Conservation (phyloP, 1,140 invertebrate genomes). For the Copidosoma floridanum region DNA sequence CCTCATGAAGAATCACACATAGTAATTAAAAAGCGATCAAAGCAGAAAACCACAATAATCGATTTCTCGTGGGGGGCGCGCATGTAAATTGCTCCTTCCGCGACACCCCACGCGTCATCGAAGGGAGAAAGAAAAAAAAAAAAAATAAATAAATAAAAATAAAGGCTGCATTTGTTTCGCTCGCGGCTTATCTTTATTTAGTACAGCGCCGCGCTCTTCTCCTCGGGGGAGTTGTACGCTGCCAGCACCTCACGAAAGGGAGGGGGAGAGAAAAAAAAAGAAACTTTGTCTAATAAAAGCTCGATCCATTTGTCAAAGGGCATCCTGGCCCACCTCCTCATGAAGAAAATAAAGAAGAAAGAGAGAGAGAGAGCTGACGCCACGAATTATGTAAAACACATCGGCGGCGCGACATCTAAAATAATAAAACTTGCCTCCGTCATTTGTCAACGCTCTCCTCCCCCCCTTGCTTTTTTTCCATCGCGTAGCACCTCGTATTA, state of each 20-base stretch:
- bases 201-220: constrained; percentile 26
- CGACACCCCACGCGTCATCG: no score
- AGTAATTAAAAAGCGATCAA: no score
- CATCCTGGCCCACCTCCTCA: constrained; percentile 20
- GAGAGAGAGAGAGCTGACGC: constrained; percentile 25
- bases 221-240: constrained; percentile 28
- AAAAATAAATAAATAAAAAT: no score
- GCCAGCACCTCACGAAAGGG: background rate
- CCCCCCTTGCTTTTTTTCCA: background rate
- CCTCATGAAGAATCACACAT: no score
- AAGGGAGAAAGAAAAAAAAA: no score
- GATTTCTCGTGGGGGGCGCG: background rate
- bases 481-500: constrained; percentile 23
- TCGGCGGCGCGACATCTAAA: constrained; percentile 51
- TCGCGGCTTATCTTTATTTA: constrained; percentile 50
- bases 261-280: no score
- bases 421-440: constrained; percentile 57
- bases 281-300: constrained; percentile 54
- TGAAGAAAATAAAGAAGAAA: constrained; percentile 13
- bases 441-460: constrained; percentile 54
- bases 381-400: constrained; percentile 55
- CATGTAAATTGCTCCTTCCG: no score
- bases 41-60: background rate
- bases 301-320: constrained; percentile 51
- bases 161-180: background rate